Evolutionary conservation across 2,888 invertebrate species (phyloP).

Genomic region (Troides aeacus): DNA sequence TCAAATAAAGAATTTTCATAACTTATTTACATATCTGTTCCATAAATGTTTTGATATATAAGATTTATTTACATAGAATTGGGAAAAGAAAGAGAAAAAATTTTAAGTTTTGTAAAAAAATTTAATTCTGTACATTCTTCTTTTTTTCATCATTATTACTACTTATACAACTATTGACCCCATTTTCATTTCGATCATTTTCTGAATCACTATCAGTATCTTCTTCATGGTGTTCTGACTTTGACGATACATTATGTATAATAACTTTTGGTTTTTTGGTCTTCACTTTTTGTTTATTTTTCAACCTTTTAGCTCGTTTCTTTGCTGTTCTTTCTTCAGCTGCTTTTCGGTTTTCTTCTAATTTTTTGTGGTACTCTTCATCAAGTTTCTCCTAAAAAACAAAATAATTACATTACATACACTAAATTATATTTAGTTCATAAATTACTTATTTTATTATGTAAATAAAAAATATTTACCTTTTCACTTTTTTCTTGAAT

Average conservation of each 20-base stretch:
- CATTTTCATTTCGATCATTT: constrained; percentile 40
- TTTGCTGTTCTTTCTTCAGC: constrained; percentile 93
- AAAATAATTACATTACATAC: background rate
- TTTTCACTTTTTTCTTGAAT: constrained; percentile 93
- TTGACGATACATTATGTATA: constrained; percentile 43
- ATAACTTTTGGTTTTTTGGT: constrained; percentile 54
- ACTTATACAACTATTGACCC: constrained; percentile 27
- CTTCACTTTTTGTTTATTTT: constrained; percentile 82
- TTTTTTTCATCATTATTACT: background rate
- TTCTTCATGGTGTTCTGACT: constrained; percentile 56
- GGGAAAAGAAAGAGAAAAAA: background rate
- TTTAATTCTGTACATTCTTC: background rate
- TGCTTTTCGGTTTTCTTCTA: constrained; percentile 85
- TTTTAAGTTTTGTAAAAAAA: background rate
- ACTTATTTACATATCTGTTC: background rate
- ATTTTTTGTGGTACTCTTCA: constrained; percentile 88
- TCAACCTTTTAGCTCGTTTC: constrained; percentile 92
- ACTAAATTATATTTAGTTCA: background rate
- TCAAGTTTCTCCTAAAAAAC: constrained; percentile 88
- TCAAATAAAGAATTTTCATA: background rate
- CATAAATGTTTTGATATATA: background rate
- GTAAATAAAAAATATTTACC: constrained; percentile 63
- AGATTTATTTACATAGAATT: background rate
- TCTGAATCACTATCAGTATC: constrained; percentile 39
- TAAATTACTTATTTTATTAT: no score